Conservation (phyloP, 1,140 invertebrate species). For the Neodiprion virginianus region DNA sequence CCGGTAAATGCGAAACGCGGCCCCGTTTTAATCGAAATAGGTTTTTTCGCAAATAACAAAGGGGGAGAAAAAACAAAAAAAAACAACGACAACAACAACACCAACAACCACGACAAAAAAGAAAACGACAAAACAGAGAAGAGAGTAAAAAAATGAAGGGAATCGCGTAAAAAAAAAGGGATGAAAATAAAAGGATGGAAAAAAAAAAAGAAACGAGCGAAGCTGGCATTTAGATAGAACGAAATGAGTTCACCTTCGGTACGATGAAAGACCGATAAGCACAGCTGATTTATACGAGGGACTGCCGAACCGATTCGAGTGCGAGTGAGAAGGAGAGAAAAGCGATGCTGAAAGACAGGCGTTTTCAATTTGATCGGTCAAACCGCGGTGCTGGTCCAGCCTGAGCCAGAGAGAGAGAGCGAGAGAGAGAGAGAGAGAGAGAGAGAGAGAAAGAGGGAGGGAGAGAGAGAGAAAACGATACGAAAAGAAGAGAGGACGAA, state of each 20-base stretch:
- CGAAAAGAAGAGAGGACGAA: neutral
- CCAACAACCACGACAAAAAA: no score
- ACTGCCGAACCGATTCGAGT: conserved; percentile 7
- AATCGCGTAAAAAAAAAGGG: neutral
- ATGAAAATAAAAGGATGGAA: neutral
- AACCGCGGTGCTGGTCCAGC: neutral
- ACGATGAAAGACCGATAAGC: conserved; percentile 63
- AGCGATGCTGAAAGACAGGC: neutral
- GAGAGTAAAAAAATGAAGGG: no score
- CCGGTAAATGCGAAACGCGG: conserved; percentile 49
- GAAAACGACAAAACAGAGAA: no score
- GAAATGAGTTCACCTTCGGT: conserved; percentile 61
- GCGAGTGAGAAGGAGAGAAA: neutral
- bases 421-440: neutral
- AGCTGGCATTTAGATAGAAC: conserved; percentile 62
- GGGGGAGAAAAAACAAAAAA: no score
- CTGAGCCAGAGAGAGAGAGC: neutral
- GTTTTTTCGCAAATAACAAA: conserved; percentile 48
- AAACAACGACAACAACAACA: no score
- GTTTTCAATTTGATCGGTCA: conserved; percentile 12
- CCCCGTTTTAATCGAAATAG: conserved; percentile 62
- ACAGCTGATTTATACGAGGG: conserved; percentile 56
- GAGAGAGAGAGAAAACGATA: neutral
- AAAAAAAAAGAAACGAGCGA: conserved; percentile 39
- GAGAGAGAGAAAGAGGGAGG: neutral